Conservation (phyloP, 1,140 invertebrate genomes). For the Drosophila yakuba region DNA sequence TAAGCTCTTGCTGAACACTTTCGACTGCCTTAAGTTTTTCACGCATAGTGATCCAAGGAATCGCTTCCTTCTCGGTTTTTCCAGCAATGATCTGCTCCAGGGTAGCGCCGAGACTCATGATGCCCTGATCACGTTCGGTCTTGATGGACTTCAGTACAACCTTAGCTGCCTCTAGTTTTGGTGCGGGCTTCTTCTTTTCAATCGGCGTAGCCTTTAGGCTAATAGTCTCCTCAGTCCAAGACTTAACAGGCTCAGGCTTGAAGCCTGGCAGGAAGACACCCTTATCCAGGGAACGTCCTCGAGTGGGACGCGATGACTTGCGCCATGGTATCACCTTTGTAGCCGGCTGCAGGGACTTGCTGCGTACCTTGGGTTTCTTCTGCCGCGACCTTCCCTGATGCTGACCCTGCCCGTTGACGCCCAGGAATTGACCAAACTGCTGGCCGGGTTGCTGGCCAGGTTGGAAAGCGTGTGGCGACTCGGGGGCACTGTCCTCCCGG, state of each 20-base stretch:
- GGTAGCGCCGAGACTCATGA: slow-evolving; percentile 77
- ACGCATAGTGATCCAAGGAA: slow-evolving; percentile 84
- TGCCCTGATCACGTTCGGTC: slow-evolving; percentile 74
- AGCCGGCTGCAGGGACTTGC: slow-evolving; percentile 78
- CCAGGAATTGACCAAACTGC: slow-evolving; percentile 73
- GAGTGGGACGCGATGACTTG: slow-evolving; percentile 72
- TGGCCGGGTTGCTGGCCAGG: slow-evolving; percentile 57
- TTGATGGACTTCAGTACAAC: slow-evolving; percentile 84
- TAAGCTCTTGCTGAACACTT: slow-evolving; percentile 72
- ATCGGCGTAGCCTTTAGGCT: slow-evolving; percentile 86
- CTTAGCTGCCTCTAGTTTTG: slow-evolving; percentile 78
- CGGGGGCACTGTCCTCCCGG: slow-evolving; percentile 78
- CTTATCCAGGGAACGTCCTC: slow-evolving; percentile 81
- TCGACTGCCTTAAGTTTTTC: slow-evolving; percentile 80
- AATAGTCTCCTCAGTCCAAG: slow-evolving; percentile 87
- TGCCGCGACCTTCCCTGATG: slow-evolving; percentile 74
- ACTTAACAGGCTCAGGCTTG: slow-evolving; percentile 82
- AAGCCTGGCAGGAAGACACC: slow-evolving; percentile 71
- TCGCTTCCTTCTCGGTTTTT: slow-evolving; percentile 78
- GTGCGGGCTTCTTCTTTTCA: slow-evolving; percentile 80
- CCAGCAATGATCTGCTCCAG: slow-evolving; percentile 78
- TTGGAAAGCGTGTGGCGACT: slow-evolving; percentile 64
- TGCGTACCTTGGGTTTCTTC: slow-evolving; percentile 70
- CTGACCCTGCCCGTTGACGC: slow-evolving; percentile 68
- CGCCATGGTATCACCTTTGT: slow-evolving; percentile 81